phyloP scores from a whole-genome alignment of 2,888 invertebrate species.

The Tipula unca region DNA sequence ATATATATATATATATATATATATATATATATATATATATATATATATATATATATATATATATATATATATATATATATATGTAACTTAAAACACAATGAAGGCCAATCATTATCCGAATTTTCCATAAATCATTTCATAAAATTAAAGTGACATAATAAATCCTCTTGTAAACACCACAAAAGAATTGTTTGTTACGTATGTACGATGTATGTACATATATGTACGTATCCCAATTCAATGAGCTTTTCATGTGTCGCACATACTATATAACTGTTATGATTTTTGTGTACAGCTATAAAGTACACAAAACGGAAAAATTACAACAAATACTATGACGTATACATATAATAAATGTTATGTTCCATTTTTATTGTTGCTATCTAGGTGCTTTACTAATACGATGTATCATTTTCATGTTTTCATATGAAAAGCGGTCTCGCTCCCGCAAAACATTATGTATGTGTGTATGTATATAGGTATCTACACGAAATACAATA shows the following conservation, averaged over 20 bases:
- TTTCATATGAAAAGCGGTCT: not conserved
- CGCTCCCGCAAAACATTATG: not conserved
- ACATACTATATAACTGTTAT: not conserved
- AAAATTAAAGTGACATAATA: not conserved
- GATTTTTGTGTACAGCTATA: not conserved
- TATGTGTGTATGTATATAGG: not conserved
- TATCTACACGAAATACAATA: not conserved
- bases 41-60: too few relatives aligned
- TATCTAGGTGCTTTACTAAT: not conserved
- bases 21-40: too few relatives aligned
- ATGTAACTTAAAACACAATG: too few relatives aligned
- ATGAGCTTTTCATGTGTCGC: not conserved
- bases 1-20: too few relatives aligned
- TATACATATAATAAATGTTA: not conserved
- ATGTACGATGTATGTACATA: not conserved
- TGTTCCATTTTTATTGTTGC: not conserved
- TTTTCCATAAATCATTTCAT: not conserved
- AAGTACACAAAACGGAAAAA: not conserved
- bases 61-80: too few relatives aligned
- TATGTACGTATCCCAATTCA: not conserved
- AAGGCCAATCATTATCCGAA: not conserved
- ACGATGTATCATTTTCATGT: not conserved
- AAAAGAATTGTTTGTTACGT: not conserved
- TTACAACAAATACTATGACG: not conserved
- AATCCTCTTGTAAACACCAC: not conserved